phyloP scores from a whole-genome alignment of 1,140 invertebrate genomes.

The Meloidogyne floridensis region DNA sequence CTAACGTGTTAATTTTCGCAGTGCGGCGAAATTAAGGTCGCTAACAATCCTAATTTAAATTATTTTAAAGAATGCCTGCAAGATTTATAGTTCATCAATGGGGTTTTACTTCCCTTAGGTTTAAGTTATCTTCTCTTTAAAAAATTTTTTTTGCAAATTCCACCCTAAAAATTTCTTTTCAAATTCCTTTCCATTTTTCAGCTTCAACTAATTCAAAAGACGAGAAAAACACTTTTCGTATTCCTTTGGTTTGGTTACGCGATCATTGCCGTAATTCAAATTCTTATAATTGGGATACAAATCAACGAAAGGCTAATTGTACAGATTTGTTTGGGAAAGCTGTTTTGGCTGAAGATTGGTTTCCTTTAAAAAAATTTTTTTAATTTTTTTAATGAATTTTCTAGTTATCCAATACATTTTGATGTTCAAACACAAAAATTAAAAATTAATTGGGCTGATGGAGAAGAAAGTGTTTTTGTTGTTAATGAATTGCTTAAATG shows the following conservation, averaged over 20 bases:
- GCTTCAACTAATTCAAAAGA: no score
- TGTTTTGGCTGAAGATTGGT: constrained; percentile 31
- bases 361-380: neutral
- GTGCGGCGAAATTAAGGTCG: no score
- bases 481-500: constrained; percentile 42
- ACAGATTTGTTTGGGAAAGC: constrained; percentile 46
- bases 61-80: no score
- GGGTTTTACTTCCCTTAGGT: neutral
- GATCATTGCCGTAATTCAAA: constrained; percentile 54
- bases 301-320: constrained; percentile 50
- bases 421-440: constrained; percentile 37
- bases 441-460: constrained; percentile 38
- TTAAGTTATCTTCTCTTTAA: neutral
- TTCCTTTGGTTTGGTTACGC: constrained; percentile 59
- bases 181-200: neutral
- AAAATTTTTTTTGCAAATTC: no score
- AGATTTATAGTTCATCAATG: no score
- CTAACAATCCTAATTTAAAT: no score
- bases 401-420: constrained; percentile 40
- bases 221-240: constrained; percentile 19
- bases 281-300: constrained; percentile 51
- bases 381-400: constrained; percentile 10
- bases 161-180: neutral
- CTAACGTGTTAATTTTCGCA: no score
- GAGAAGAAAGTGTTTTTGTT: constrained; percentile 37